Base-by-base conservation (phyloP, 2,797 vertebrate species). In the Labeo calbasu region DNA sequence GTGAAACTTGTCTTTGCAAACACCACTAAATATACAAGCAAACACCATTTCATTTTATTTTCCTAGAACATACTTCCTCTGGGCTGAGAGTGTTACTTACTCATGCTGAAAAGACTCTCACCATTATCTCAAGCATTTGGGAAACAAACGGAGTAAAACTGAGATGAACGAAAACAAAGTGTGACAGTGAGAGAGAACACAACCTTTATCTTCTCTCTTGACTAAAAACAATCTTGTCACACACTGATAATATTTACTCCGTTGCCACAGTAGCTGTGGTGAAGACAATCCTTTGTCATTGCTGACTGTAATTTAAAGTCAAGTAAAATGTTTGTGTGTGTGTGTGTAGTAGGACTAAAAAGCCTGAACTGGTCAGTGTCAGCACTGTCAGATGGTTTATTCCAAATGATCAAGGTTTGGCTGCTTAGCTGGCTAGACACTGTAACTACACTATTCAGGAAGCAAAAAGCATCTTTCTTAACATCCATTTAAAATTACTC, bases 191-290 rank as follows among this genome's bases (percentile, higher is more conserved):
- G 36, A 14, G 51, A 61, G 43, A 61, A 71, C 17, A 51, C 43
- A 50, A 61, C 55, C n/a, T 71, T 28, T 48, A 23, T 80, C 43
- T 68, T 75, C 66, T 48, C 48, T 75, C 17, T n/a, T 15, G 40
- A 81, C 40, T 15, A 48, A 40, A 82, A 72, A 70, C 21, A 66
- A 43, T 71, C 36, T 66, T 70, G 77, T 66, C 68, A 63, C 50
- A 46, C 1, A 3, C 51, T 78, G 81, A 85, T 82, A 88, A 88
- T 87, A 88, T 89, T 89, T 88, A 89, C 82, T 69, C 53, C 1
- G 86, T 89, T 69, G 63, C 69, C 75, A 79, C 80, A 80, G 81
- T 28, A 83, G 86, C 83, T 12, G 9, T 53, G 55, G 63, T 80
- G 51, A 69, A 68, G 81, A 57, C 63, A 53, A 48, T 50, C 65